A percentile compares a stretch with the other conserved stretches of the same genome.
Evolutionary conservation across 2,797 vertebrate genomes (phyloP).

Genomic region (Ctenopoma kingsleyae): DNA sequence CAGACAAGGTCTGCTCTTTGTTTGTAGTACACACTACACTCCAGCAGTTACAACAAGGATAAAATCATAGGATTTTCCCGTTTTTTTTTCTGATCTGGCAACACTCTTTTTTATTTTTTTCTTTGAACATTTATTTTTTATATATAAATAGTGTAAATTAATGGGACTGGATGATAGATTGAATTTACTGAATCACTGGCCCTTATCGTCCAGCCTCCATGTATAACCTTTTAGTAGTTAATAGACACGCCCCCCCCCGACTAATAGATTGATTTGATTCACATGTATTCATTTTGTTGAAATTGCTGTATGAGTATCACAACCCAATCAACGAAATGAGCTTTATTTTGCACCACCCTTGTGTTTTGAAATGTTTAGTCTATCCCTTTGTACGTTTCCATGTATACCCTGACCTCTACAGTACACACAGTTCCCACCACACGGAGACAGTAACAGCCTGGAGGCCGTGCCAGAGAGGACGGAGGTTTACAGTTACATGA

Average conservation of each 20-base stretch:
- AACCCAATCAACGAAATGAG: slow-evolving; percentile 66
- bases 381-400: slow-evolving; percentile 55
- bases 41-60: slow-evolving; percentile 46
- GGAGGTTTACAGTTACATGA: slow-evolving; percentile 1
- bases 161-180: slow-evolving; percentile 39
- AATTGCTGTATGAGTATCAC: slow-evolving; percentile 46
- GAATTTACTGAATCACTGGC: neutral
- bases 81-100: slow-evolving; percentile 39
- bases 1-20: slow-evolving; percentile 22
- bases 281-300: slow-evolving; percentile 44
- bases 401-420: slow-evolving; percentile 33
- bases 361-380: slow-evolving; percentile 63
- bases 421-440: slow-evolving; percentile 17
- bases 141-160: slow-evolving; percentile 44
- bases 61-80: slow-evolving; percentile 22
- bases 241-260: slow-evolving; percentile 31
- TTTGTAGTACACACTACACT: slow-evolving; percentile 47
- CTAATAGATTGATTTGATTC: slow-evolving; percentile 51
- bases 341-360: slow-evolving; percentile 77
- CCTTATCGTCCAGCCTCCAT: slow-evolving; percentile 34
- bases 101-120: slow-evolving; percentile 14
- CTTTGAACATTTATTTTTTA: slow-evolving; percentile 15
- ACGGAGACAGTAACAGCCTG: slow-evolving; percentile 1
- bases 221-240: slow-evolving; percentile 39
- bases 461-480: slow-evolving; percentile 15